Evolutionary conservation across 2,888 invertebrate genomes (phyloP).

Genomic region (Nebria salina): DNA sequence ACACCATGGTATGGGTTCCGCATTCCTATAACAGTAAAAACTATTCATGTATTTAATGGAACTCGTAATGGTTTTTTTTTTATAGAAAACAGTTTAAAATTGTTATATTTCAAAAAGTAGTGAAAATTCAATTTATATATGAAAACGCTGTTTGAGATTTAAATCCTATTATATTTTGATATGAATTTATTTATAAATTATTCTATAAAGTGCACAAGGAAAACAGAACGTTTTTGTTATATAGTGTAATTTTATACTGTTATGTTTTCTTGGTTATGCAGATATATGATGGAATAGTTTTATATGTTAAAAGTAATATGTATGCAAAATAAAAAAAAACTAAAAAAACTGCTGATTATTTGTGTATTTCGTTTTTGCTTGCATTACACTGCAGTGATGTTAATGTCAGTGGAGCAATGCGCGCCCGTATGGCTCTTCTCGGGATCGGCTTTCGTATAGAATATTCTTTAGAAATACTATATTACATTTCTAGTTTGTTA

Average conservation of each 20-base stretch:
- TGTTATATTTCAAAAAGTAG: no score
- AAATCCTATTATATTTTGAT: no score
- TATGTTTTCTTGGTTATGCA: no score
- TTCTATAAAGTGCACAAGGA: no score
- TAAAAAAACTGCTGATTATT: not conserved
- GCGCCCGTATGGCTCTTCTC: not conserved
- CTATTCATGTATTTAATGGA: not conserved
- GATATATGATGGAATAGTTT: not conserved
- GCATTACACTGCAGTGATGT: not conserved
- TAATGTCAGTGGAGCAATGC: not conserved
- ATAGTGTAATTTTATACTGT: not conserved
- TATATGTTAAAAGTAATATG: not conserved
- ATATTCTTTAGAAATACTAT: conserved; percentile 1
- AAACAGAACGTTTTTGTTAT: no score
- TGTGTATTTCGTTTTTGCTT: not conserved
- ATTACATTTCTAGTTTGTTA: not conserved
- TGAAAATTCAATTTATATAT: no score
- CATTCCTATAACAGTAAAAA: not conserved
- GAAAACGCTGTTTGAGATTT: no score
- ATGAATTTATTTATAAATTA: no score
- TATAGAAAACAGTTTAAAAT: no score
- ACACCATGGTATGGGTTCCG: not conserved
- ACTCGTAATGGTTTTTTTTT: not conserved
- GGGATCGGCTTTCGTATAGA: not conserved
- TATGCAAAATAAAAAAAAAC: not conserved